A percentile compares a stretch with the other conserved stretches of the same genome.
phyloP scores from a whole-genome alignment of 2,888 invertebrate genomes.

The Diarsia rubi region DNA sequence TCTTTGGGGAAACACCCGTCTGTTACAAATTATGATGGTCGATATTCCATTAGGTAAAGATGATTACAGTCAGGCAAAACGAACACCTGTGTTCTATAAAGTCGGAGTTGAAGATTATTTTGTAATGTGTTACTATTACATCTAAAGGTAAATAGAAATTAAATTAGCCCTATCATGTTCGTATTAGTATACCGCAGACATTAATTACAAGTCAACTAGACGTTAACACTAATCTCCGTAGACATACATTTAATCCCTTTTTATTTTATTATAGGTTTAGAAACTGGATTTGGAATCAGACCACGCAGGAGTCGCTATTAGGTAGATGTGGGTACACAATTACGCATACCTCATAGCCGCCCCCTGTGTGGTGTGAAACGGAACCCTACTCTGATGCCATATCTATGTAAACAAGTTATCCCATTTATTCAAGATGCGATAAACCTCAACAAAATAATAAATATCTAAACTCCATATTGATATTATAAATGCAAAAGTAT shows the following conservation, averaged over 20 bases:
- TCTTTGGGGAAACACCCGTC: background rate
- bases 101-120: background rate
- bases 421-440: background rate
- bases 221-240: no score
- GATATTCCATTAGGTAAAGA: background rate
- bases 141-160: background rate
- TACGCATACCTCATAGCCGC: no score
- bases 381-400: no score
- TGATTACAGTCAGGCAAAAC: background rate
- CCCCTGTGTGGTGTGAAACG: no score
- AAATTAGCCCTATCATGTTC: no score
- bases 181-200: no score
- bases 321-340: no score
- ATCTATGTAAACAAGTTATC: no score
- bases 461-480: background rate
- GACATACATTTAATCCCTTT: no score
- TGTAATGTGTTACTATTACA: background rate
- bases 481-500: no score
- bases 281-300: no score
- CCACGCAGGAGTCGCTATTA: background rate
- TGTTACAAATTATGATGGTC: slow-evolving; percentile 11
- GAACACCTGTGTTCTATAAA: background rate
- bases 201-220: background rate
- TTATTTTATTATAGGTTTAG: no score
- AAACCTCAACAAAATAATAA: slow-evolving; percentile 14